Evolutionary conservation across 2,888 invertebrate species (phyloP), one percentile per base, ranked within the genome.

Genomic region (Prosapia bicincta): DNA sequence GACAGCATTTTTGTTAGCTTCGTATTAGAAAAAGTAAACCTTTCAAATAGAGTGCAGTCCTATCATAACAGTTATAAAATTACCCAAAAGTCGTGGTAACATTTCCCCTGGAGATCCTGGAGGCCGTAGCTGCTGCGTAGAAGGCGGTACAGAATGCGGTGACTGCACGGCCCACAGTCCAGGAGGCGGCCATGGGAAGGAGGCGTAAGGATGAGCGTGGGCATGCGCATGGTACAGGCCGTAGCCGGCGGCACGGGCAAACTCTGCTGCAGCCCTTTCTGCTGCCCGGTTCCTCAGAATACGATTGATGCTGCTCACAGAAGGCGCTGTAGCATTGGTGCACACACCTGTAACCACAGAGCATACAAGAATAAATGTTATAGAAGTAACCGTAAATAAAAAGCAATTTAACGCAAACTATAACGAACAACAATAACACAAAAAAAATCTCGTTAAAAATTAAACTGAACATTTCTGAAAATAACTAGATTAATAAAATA

Each of bases 241-340:
- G 83, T 96, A 96, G 15, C 95, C 96, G 0, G 96, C 95, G 0
- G 95, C 96, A 20, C 96, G 88, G 0, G 97, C 97, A 82, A 98
- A 96, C 85, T 98, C 98, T 0, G 97, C 96, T 0, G 98, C 98
- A 0, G 98, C 98, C 6, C 98, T 87, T 85, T 99, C 98, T 0
- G 98, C 98, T 0, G 98, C 98, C 13, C 98, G 90, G 84, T 98
- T 98, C 79, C 99, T 88, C 74, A 99, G 88, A 83, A 99, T 99
- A 82, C 99, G 90, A 86, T 98, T 98, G 85, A 98, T 98, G 80
- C 97, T 97, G 82, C 97, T 97, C 2, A 98, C 98, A 71, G 97
- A 97, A 0, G 99, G 99, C 0, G 98, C 97, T 24, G 97, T 97
- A 71, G 93, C 94, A 84, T 96, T 96, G 65, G 95, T 96, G 85